phyloP scores from a whole-genome alignment of 2,113 vertebrate genomes.

The Eulacestoma nigropectus region DNA sequence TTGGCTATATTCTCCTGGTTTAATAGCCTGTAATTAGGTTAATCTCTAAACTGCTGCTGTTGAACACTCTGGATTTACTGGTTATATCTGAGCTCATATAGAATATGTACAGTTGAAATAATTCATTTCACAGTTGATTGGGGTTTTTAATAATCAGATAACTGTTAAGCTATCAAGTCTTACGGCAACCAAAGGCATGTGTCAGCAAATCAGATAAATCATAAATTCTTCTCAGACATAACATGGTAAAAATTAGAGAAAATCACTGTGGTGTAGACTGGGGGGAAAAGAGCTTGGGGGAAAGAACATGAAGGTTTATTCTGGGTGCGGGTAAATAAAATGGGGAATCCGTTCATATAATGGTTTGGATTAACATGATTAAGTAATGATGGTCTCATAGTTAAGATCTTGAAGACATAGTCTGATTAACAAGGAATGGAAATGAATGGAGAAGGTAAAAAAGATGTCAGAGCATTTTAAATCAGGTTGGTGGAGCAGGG shows the following conservation, averaged over 20 bases:
- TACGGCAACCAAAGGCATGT: background rate
- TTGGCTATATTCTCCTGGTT: background rate
- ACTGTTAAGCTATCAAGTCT: background rate
- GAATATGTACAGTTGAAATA: background rate
- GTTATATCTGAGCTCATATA: background rate
- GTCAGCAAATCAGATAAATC: background rate
- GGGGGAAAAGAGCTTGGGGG: background rate
- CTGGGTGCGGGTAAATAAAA: background rate
- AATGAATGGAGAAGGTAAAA: background rate
- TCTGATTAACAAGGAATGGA: background rate
- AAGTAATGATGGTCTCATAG: background rate
- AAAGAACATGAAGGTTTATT: background rate
- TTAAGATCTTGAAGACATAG: background rate
- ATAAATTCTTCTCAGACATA: background rate
- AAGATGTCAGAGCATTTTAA: background rate
- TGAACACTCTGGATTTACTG: background rate
- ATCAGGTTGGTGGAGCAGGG: background rate
- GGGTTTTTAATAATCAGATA: background rate
- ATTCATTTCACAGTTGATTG: background rate
- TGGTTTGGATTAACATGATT: background rate
- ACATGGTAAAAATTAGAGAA: background rate
- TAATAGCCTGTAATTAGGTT: background rate
- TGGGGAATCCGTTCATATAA: background rate
- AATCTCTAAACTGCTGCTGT: background rate
- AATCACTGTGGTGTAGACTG: background rate